phyloP scores from a whole-genome alignment of 2,113 vertebrate genomes.

The Pygoscelis adeliae region DNA sequence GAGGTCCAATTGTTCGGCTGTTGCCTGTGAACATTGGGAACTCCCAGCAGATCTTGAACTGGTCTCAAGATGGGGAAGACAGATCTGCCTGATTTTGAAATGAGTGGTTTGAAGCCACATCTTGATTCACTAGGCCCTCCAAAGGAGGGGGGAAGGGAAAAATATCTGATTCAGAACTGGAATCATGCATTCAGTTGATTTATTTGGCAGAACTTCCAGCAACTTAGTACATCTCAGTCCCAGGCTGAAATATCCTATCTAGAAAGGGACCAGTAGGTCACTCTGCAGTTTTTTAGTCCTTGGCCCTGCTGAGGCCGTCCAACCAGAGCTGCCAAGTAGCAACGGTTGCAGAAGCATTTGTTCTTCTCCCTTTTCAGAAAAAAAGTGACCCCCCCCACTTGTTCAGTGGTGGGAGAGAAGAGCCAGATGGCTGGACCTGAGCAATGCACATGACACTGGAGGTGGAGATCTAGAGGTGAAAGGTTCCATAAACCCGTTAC shows the following conservation, averaged over 20 bases:
- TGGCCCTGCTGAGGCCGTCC: background rate
- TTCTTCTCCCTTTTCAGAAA: background rate
- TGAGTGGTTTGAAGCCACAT: background rate
- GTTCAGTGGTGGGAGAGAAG: conserved; percentile 2
- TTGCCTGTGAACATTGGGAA: background rate
- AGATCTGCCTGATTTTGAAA: background rate
- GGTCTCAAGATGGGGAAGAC: background rate
- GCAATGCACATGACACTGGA: background rate
- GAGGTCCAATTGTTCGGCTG: background rate
- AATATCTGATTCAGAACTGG: background rate
- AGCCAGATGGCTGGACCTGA: conserved; percentile 30
- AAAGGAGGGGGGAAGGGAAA: background rate
- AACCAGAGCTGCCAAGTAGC: background rate
- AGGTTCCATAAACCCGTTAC: background rate
- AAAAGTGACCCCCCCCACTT: background rate
- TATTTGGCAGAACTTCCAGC: background rate
- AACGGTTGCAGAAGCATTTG: background rate
- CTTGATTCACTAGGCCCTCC: background rate
- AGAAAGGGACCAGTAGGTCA: background rate
- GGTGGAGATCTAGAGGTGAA: conserved; percentile 1
- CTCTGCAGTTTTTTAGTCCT: background rate
- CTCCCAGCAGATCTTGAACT: background rate
- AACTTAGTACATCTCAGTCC: background rate
- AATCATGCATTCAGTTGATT: background rate
- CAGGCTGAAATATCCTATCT: background rate